Percentiles rank a stretch among this genome's conserved stretches.
These are phyloP conservation scores for Hylaeus anthracinus DNA, from an alignment of 1,140 invertebrate species.

Conservation along the genomic window DNA sequence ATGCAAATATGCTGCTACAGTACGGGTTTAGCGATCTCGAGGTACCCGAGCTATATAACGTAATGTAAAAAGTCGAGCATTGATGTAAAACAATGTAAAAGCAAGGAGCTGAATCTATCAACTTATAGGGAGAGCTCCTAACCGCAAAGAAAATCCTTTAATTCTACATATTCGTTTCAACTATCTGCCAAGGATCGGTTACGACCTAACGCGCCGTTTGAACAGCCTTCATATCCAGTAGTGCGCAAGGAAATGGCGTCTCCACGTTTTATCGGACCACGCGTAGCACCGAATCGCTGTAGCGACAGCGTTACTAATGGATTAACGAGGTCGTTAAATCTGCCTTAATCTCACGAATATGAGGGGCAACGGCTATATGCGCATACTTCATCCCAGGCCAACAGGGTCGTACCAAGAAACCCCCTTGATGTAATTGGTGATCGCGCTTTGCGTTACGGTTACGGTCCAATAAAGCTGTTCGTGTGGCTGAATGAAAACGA, in stretches of 20 bases:
- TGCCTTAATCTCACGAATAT: constrained; percentile 54
- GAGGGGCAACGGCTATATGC: background rate
- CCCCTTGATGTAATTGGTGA: constrained; percentile 47
- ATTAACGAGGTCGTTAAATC: constrained; percentile 59
- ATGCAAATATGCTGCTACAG: too few relatives aligned
- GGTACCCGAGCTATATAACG: too few relatives aligned
- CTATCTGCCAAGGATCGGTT: background rate
- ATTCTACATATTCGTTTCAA: background rate
- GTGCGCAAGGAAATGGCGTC: background rate
- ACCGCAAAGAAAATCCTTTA: background rate
- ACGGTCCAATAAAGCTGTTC: constrained; percentile 42
- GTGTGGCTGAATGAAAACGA: constrained; percentile 45
- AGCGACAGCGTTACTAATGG: constrained; percentile 36
- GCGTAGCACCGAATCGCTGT: background rate
- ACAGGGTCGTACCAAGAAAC: constrained; percentile 40
- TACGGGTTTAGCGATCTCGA: too few relatives aligned
- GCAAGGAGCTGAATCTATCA: too few relatives aligned
- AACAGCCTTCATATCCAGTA: background rate
- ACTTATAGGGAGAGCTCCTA: background rate
- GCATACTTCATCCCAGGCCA: background rate
- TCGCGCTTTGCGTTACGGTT: constrained; percentile 50
- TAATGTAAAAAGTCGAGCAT: too few relatives aligned
- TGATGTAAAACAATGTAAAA: too few relatives aligned
- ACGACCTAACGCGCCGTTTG: background rate
- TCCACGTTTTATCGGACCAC: background rate